Evolutionary conservation across 2,888 invertebrate species (phyloP), one percentile per base, ranked within the genome.

Genomic region (Watsonalla binaria): DNA sequence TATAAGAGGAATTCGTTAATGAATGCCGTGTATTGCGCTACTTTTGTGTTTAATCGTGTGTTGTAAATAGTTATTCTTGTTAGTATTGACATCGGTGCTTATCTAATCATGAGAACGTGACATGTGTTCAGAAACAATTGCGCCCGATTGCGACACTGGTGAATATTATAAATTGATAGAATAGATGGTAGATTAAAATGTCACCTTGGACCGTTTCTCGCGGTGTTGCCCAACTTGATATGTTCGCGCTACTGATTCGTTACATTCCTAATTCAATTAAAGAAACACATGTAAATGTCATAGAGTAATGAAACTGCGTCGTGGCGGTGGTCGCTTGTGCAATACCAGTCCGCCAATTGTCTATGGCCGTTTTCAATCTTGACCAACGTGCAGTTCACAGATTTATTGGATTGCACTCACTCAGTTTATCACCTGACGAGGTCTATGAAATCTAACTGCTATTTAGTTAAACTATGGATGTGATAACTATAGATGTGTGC

Each of bases 221-320:
- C 11, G 68, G 66, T 58, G 63, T 82, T 82, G 65, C 79, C 60
- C 73, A 81, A 81, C 57, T 48, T 39, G 62, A 68, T 73, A 72
- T 68, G 69, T 68, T 61, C 57, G 56, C 53, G 79, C 78, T 81
- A 78, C 80, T 66, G 72, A 81, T 80, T 81, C 72, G 77, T 72
- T 80, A 70, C 75, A 73, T 68, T 70, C 61, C 76, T 76, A 78
- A 85, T 85, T 82, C 80, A 84, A 86, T 87, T 81, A 86, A 67
- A 76, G 74, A 75, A 80, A 80, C 80, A 80, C 80, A 76, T 84
- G 84, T 86, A 82, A 87, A 86, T 86, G 87, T 86, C 86, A 81
- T 73, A 73, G 65, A 61, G 59, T 75, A 78, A 76, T 80, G 65
- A 71, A 73, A 74, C 67, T 72, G 61, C 61, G 62, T 57, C 61